Conservation (phyloP, 2,797 vertebrate genomes). For the Leucoraja ocellata region DNA sequence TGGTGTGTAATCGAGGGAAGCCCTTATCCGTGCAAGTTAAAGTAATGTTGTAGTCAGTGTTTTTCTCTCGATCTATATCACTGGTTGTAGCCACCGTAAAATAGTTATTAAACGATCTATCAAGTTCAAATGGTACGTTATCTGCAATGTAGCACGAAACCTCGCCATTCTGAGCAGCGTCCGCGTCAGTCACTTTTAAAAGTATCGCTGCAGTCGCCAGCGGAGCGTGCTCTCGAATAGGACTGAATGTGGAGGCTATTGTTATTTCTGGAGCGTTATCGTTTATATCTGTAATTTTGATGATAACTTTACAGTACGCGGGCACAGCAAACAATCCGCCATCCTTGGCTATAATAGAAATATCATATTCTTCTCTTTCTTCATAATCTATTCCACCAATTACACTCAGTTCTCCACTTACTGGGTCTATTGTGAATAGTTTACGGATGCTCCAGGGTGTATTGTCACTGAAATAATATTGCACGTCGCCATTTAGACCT, state of each 20-base stretch:
- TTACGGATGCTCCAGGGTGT: conserved; percentile 43
- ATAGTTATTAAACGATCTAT: conserved; percentile 55
- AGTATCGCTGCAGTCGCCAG: conserved; percentile 54
- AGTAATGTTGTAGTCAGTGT: conserved; percentile 46
- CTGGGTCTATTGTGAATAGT: conserved; percentile 50
- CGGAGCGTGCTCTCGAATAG: conserved; percentile 55
- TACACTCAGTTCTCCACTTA: conserved; percentile 49
- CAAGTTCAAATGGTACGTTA: conserved; percentile 46
- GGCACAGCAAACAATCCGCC: conserved; percentile 40
- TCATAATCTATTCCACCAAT: conserved; percentile 51
- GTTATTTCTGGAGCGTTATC: conserved; percentile 57
- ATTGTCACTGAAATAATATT: conserved; percentile 49
- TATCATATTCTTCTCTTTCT: conserved; percentile 47
- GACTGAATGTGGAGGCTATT: conserved; percentile 52
- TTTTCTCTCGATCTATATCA: conserved; percentile 49
- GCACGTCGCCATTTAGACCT: conserved; percentile 49
- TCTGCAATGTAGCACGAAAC: conserved; percentile 45
- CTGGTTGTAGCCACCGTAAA: conserved; percentile 49
- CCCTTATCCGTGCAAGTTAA: conserved; percentile 59
- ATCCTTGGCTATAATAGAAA: conserved; percentile 55
- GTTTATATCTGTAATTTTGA: conserved; percentile 57
- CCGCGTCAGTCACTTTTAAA: conserved; percentile 50
- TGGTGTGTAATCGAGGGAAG: conserved; percentile 53
- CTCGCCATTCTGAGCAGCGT: conserved; percentile 50
- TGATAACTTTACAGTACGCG: conserved; percentile 54